Base-by-base conservation (phyloP, 2,888 invertebrate genomes). In the Galeruca laticollis region DNA sequence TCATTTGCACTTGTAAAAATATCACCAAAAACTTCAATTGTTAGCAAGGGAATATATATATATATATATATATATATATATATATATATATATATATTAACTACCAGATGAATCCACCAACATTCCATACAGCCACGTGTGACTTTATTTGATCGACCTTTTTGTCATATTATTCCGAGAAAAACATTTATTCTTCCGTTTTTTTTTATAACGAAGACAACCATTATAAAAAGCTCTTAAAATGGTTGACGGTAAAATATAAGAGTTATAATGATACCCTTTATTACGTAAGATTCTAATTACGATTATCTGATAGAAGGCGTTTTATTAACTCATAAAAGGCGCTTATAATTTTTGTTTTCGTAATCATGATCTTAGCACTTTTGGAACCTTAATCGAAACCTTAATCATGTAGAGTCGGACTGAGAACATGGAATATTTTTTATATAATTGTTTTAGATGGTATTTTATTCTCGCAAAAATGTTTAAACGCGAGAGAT, bases 201-300 rank as follows among this genome's bases (percentile, higher is more conserved):
- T 51, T 9, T 20, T 20, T 18, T 49, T 2, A 49, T 9, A 18
- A 11, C 20, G 2, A 51, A 8, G 21, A 51, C 20, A 4, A 51
- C 6, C 1, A 11, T 51, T 20, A 51, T 20, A 21, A 51, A 51
- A 51, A 51, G 20, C 5, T 9, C 20, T 51, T 51, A 20, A 21
- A 20, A 11, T 51, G 6, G 51, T 20, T 51, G 51, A 51, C 21
- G 51, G 11, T 51, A 21, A 51, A 51, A 51, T 47, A 51, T 21
- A 61, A 60, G 8, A 6, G 20, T 13, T 49, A 61, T 61, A 61
- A 60, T 60, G 60, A 51, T 61, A 51, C 61, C 51, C 51, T 51
- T 61, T 61, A 61, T 61, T 52, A 61, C 37, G 62, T 62, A 62
- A 62, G 62, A 52, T 52, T 52, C 52, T 52, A 62, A 62, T 62